Conservation (phyloP, 2,113 vertebrate species). For the Miniopterus natalensis region DNA sequence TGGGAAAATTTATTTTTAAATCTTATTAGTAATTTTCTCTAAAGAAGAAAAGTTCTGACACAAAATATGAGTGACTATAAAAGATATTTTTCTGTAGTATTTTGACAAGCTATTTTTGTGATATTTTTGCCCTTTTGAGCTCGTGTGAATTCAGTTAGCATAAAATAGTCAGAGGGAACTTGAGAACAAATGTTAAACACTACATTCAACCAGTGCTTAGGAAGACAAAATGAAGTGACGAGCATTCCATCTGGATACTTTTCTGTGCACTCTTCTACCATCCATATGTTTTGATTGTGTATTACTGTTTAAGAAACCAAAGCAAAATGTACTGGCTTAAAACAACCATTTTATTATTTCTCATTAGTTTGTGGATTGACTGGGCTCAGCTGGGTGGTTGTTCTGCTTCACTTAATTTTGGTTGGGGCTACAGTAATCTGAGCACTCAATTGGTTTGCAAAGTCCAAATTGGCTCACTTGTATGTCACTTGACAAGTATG, state of each 20-base stretch:
- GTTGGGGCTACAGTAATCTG: neutral
- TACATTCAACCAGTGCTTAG: neutral
- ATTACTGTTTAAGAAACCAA: neutral
- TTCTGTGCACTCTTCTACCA: neutral
- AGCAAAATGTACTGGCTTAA: neutral
- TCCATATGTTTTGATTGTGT: neutral
- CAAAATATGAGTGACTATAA: neutral
- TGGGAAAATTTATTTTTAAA: neutral
- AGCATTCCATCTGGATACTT: neutral
- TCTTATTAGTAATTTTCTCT: neutral
- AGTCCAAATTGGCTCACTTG: neutral
- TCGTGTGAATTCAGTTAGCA: conserved; percentile 12
- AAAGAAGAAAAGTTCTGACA: conserved; percentile 25
- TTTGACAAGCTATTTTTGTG: conserved; percentile 20
- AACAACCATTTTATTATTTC: neutral
- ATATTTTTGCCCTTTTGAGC: conserved; percentile 21
- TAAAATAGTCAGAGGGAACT: neutral
- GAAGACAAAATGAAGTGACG: neutral
- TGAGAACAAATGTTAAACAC: neutral
- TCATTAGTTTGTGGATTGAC: neutral
- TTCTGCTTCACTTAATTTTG: neutral
- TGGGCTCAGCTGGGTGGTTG: neutral
- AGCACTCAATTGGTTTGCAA: neutral
- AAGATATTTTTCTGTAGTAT: conserved; percentile 10
- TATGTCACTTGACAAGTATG: neutral